Evolutionary conservation across 2,888 invertebrate species (phyloP).

Genomic region (Odontocerum albicorne): DNA sequence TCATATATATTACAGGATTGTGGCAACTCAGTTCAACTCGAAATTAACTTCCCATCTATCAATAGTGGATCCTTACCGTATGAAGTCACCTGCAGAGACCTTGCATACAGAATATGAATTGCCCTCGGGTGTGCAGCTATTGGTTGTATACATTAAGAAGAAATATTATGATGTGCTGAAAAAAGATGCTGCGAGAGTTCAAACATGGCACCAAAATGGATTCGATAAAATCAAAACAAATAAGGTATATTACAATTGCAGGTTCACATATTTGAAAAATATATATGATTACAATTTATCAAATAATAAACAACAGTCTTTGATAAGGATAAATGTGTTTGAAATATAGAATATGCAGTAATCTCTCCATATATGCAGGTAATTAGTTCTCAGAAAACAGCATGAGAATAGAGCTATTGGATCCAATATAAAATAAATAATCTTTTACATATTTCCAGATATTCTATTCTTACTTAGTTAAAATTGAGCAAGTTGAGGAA

Average conservation of each 20-base stretch:
- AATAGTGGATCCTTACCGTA: conserved; percentile 80
- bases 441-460: no score
- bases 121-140: conserved; percentile 78
- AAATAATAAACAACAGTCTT: no score
- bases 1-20: conserved; percentile 63
- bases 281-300: no score
- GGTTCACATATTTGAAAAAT: no score
- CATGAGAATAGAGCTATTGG: no score
- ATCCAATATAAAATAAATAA: no score
- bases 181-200: conserved; percentile 46
- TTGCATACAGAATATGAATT: conserved; percentile 68
- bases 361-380: no score
- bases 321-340: no score
- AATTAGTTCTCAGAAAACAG: no score
- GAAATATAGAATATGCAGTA: no score
- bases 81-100: conserved; percentile 78
- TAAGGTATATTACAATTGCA: conserved; percentile 21
- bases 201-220: conserved; percentile 26
- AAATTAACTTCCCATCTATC: conserved; percentile 77
- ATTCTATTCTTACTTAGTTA: no score
- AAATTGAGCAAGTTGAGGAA: no score
- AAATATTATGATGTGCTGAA: conserved; percentile 60
- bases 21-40: conserved; percentile 76
- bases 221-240: conserved; percentile 32
- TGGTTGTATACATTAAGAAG: conserved; percentile 73